Evolutionary conservation across 2,797 vertebrate genomes (phyloP), one percentile per base, ranked within the genome.

Genomic region (Eremophila alpestris): DNA sequence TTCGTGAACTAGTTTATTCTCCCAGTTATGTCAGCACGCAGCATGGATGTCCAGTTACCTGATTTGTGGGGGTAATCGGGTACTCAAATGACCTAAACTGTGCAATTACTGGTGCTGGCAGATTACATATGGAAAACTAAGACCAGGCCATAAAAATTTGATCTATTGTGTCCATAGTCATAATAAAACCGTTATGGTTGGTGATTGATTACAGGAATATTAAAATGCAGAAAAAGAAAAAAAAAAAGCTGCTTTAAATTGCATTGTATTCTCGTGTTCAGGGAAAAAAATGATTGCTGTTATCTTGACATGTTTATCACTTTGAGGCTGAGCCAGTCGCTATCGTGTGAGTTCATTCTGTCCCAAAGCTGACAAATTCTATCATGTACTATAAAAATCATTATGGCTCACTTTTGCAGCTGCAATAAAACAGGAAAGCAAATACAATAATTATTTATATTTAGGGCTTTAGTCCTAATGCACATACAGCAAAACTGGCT

Each of bases 231-330:
- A 67, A 58, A 81, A 85, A 65, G 9, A 14, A 48, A 55, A 87
- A 54, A 90, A 79, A 64, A 95, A 90, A 79, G 15, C 38, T 79
- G 77, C 1, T 89, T 94, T 82, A 93, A 94, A 94, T 92, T 85
- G 90, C 34, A 67, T 52, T 82, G 68, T 93, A 67, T 86, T 90
- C 71, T 94, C 0, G 0, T 85, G 55, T 75, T 87, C 60, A 68
- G 84, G 74, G 24, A 9, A 62, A 83, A 38, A 89, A 90, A 77
- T 82, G n/a, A 90, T 94, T 94, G 75, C 88, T 2, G 67, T 96
- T 96, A 97, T 96, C 95, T 93, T 89, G 95, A 96, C 94, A 94
- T 92, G 49, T 97, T 97, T 97, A 95, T 96, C 93, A 92, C 95
- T 90, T 90, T 94, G 93, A 93, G 90, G 60, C 80, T 93, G 68